phyloP scores from a whole-genome alignment of 2,113 vertebrate genomes.

The Gnathochromis pfefferi region DNA sequence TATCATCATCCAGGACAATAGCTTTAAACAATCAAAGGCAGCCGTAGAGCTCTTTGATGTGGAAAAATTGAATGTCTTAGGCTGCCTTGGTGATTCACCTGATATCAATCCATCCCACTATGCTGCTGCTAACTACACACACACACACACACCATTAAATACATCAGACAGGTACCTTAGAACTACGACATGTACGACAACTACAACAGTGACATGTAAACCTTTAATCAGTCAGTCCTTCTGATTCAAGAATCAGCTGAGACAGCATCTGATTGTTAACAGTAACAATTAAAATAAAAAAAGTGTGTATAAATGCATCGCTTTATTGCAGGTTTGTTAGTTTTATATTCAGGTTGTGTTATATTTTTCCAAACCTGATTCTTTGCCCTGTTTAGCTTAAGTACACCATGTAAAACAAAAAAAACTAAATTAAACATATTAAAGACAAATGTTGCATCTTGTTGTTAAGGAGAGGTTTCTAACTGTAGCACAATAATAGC shows the following conservation, averaged over 20 bases:
- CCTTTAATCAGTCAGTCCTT: background rate
- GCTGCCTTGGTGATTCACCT: background rate
- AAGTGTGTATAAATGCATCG: rapidly evolving
- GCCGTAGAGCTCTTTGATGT: background rate
- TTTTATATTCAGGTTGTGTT: background rate
- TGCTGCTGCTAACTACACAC: background rate
- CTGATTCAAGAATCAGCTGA: background rate
- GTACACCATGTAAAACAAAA: background rate
- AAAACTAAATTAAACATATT: background rate
- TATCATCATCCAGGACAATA: background rate
- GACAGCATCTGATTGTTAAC: background rate
- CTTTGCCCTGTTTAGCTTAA: background rate
- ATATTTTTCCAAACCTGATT: background rate
- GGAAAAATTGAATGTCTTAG: background rate
- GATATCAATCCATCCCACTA: background rate
- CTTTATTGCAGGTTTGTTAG: background rate
- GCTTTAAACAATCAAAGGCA: background rate
- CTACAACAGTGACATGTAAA: background rate
- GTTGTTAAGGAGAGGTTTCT: background rate
- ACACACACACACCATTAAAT: background rate
- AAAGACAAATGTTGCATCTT: background rate
- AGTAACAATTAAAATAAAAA: background rate
- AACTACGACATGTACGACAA: background rate
- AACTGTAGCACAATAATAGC: background rate
- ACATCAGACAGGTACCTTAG: background rate